phyloP scores from a whole-genome alignment of 2,888 invertebrate species.

The Sceliomorpha sp. region DNA sequence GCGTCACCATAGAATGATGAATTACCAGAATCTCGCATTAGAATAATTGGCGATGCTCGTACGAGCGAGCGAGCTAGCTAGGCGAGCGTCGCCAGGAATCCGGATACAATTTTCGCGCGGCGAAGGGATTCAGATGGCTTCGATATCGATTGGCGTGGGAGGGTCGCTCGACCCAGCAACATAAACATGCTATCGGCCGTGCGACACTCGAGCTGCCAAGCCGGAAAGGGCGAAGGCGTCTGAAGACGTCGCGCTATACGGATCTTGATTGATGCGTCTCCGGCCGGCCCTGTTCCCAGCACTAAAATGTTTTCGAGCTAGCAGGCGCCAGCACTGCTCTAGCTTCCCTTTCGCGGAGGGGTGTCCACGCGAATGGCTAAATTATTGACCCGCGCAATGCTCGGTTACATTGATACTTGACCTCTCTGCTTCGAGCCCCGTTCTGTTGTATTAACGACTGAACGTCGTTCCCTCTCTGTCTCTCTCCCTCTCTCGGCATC shows the following conservation, averaged over 20 bases:
- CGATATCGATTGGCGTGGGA: conserved; percentile 38
- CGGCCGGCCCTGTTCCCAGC: conserved; percentile 58
- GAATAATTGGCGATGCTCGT: too few species aligned
- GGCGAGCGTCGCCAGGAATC: too few species aligned
- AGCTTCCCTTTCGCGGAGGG: conserved; percentile 12
- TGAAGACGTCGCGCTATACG: conserved; percentile 59
- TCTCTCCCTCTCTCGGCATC: too few species aligned
- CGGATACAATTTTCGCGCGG: neutral
- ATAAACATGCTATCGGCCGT: conserved; percentile 43
- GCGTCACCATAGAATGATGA: too few species aligned
- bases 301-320: conserved; percentile 68
- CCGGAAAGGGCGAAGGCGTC: conserved; percentile 59
- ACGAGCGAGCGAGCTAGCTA: too few species aligned
- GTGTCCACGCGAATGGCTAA: conserved; percentile 17
- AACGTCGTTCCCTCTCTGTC: too few species aligned
- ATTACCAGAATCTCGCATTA: too few species aligned
- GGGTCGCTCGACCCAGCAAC: conserved; percentile 24
- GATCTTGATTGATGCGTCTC: conserved; percentile 71
- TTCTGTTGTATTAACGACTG: too few species aligned
- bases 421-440: conserved; percentile 6
- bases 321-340: conserved; percentile 55
- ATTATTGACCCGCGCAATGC: conserved; percentile 27
- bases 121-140: too few species aligned
- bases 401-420: conserved; percentile 10
- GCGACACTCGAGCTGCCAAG: conserved; percentile 52